Conservation (phyloP, 1,140 invertebrate genomes). For the Lepidurus arcticus region DNA sequence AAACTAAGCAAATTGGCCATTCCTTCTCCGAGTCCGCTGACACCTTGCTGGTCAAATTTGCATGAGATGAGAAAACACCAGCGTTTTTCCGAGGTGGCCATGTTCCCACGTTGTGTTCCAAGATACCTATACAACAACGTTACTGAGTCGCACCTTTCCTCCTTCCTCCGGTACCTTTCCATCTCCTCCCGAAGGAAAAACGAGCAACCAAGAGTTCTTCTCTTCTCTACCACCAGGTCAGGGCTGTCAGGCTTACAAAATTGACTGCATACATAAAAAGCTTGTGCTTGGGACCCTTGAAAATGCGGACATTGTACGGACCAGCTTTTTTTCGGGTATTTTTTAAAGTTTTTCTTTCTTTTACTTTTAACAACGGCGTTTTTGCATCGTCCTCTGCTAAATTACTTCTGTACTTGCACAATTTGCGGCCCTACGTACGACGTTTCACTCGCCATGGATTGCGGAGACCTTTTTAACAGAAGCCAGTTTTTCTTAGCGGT, state of each 20-base stretch:
- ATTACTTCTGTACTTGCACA: too few species aligned
- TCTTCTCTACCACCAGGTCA: background rate
- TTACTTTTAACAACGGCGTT: too few species aligned
- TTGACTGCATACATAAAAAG: conserved; percentile 22
- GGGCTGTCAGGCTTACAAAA: conserved; percentile 14
- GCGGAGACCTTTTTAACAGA: background rate
- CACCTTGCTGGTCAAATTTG: conserved; percentile 9
- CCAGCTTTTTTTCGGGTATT: background rate
- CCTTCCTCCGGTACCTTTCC: background rate
- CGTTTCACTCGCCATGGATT: background rate
- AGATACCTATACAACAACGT: background rate
- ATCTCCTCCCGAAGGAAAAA: background rate
- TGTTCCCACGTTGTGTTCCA: conserved; percentile 9
- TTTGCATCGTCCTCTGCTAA: too few species aligned
- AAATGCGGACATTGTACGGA: background rate
- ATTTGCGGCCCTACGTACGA: background rate
- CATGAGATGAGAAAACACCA: conserved; percentile 16
- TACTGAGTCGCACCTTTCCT: background rate
- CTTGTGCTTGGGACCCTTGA: background rate
- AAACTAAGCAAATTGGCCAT: conserved; percentile 20
- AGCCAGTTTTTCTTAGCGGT: background rate
- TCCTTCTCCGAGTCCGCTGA: background rate
- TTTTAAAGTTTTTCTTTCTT: background rate
- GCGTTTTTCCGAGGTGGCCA: conserved; percentile 14
- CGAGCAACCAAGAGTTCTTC: background rate